Conservation (phyloP, 2,888 invertebrate genomes). For the Strigamia crassipes region DNA sequence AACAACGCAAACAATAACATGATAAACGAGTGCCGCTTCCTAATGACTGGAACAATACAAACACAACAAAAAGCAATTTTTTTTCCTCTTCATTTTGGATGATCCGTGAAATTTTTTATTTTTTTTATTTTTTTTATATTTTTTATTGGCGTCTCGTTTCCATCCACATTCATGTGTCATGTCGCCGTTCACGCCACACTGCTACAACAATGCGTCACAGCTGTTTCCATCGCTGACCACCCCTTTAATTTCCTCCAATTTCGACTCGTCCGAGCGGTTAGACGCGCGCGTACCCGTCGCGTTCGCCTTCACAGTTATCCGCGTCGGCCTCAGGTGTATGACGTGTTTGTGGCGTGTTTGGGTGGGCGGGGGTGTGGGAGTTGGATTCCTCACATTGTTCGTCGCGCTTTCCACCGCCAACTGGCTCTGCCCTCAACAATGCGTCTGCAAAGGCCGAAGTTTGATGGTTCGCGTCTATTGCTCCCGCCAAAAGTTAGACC, state of each 20-base stretch:
- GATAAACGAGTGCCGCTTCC: slow-evolving; percentile 2
- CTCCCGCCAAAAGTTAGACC: background rate
- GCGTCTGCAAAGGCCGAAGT: slow-evolving; percentile 8
- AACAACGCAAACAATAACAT: background rate
- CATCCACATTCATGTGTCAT: background rate
- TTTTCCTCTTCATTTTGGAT: background rate
- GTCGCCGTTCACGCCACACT: background rate
- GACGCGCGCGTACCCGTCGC: slow-evolving; percentile 3
- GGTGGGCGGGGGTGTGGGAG: background rate
- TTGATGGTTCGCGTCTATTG: slow-evolving; percentile 43
- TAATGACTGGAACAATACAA: background rate
- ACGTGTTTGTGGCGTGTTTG: background rate
- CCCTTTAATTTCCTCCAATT: background rate
- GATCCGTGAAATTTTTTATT: background rate
- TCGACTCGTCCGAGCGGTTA: slow-evolving; percentile 10
- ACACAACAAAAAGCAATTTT: background rate
- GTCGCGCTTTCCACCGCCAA: background rate
- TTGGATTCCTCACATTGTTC: slow-evolving; percentile 4
- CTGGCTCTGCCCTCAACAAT: slow-evolving; percentile 24
- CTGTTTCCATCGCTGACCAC: background rate
- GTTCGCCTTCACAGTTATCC: background rate
- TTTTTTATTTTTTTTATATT: background rate
- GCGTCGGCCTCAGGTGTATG: slow-evolving; percentile 8
- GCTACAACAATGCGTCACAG: background rate
- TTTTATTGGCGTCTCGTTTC: background rate